Evolutionary conservation across 2,797 vertebrate genomes (phyloP).

Genomic region (Pseudochirops cupreus): DNA sequence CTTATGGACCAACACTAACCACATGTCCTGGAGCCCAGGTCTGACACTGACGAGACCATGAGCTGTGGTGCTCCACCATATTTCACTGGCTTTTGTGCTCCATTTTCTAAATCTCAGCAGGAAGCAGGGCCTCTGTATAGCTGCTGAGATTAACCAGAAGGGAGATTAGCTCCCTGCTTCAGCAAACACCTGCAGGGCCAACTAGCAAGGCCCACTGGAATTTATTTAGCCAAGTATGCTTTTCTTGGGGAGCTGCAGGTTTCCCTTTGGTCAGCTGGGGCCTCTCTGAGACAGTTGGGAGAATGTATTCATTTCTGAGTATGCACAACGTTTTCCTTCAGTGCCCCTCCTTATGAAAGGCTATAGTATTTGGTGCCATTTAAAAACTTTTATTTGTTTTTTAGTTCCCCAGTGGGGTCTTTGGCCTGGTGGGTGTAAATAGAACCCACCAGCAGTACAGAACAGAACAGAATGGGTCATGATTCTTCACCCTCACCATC

Average conservation of each 20-base stretch:
- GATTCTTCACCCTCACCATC: not conserved
- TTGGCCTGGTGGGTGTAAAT: constrained; percentile 4
- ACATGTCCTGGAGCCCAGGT: not conserved
- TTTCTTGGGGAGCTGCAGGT: not conserved
- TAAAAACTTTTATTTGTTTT: not conserved
- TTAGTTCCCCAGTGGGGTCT: constrained; percentile 51
- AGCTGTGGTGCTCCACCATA: not conserved
- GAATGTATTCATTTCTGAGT: constrained; percentile 39
- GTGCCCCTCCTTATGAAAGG: constrained; percentile 32
- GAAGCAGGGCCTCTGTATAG: not conserved
- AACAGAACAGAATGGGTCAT: not conserved
- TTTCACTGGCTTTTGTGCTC: constrained; percentile 38
- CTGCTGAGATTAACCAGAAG: constrained; percentile 16
- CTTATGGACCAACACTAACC: not conserved
- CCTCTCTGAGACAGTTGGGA: constrained; percentile 31
- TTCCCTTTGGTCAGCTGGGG: constrained; percentile 9
- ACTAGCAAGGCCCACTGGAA: constrained; percentile 16
- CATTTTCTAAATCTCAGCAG: constrained; percentile 35
- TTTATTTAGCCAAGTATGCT: constrained; percentile 43
- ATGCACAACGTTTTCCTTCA: constrained; percentile 14
- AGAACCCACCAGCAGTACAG: constrained; percentile 17
- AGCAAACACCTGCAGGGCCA: not conserved
- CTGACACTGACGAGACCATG: not conserved
- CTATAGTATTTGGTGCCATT: constrained; percentile 59
- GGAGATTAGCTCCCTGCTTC: constrained; percentile 27